A percentile compares a stretch with the other conserved stretches of the same genome.
phyloP scores from a whole-genome alignment of 2,797 vertebrate genomes.

The Smutsia temminckii region DNA sequence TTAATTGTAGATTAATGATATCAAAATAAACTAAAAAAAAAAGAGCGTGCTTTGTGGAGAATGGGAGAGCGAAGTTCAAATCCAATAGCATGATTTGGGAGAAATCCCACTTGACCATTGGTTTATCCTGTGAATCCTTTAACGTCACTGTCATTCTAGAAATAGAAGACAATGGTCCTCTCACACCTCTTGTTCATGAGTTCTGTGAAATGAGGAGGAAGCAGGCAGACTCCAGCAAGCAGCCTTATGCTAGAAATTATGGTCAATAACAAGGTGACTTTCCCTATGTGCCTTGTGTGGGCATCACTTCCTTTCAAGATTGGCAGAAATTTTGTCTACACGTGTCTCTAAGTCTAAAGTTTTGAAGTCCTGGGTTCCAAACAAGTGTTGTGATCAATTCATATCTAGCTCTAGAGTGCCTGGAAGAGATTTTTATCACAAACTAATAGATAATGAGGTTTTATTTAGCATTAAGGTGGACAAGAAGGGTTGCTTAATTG shows the following conservation, averaged over 20 bases:
- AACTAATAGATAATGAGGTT: background rate
- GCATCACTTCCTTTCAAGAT: background rate
- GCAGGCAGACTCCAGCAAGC: background rate
- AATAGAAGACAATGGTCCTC: background rate
- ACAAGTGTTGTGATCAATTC: background rate
- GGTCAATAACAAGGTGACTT: background rate
- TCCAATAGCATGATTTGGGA: background rate
- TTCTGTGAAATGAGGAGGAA: background rate
- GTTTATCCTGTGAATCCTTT: background rate
- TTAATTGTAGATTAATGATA: no score
- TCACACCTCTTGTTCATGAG: background rate
- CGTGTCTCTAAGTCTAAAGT: background rate
- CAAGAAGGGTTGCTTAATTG: background rate
- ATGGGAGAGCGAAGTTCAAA: background rate
- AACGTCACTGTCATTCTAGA: background rate
- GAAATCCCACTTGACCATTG: background rate
- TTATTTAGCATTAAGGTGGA: background rate
- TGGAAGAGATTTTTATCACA: background rate
- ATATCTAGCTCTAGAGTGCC: background rate
- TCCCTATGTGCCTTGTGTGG: background rate
- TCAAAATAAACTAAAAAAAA: no score
- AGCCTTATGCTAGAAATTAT: background rate
- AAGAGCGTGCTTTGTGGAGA: rapidly evolving
- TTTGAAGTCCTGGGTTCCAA: background rate
- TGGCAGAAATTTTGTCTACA: background rate